Evolutionary conservation across 2,113 vertebrate genomes (phyloP), one percentile per base, ranked within the genome.

Genomic region (Paralichthys olivaceus): DNA sequence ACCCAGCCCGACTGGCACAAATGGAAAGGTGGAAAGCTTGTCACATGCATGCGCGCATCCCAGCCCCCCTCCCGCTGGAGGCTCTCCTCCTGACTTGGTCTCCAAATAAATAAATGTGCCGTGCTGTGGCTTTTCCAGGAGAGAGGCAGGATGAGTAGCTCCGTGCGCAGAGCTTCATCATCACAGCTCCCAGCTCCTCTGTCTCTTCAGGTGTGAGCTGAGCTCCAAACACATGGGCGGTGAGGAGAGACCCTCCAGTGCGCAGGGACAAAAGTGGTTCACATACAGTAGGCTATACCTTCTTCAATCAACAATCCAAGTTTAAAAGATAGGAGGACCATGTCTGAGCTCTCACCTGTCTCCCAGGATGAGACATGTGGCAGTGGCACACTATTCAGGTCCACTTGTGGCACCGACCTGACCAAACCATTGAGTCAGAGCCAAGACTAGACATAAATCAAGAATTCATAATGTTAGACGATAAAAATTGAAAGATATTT

Each of bases 181-280:
- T 66, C 75, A 15, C 54, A 65, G 77, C 75, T 77, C 72, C 5
- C 63, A 59, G 74, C 77, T 58, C n/a, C 70, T n/a, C 72, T 68
- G 37, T 29, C 58, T 12, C 22, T 40, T 83, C 77, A 92, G 85
- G 91, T 89, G 91, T 84, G 83, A 81, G 83, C 71, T 28, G 66
- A 79, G 87, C 68, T 54, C 32, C 65, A 57, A 11, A 68, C 65
- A 61, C 85, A 75, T 54, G 73, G 74, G 77, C 32, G 85, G 75
- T 40, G 62, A 47, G 45, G 47, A 34, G 69, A 7, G 71, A 63
- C 47, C 53, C 77, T 23, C 71, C 71, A 80, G 79, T 81, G 86
- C 79, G 80, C 86, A 82, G 80, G 64, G 71, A 79, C 79, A 78
- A 7, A 49, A 61, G 37, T 12, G 37, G 9, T 4, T 3, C 37